Percentiles rank a stretch among this genome's conserved stretches.
These are phyloP conservation scores for Drosophila suboccidentalis DNA, from an alignment of 2,888 invertebrate species.

Conservation along the genomic window DNA sequence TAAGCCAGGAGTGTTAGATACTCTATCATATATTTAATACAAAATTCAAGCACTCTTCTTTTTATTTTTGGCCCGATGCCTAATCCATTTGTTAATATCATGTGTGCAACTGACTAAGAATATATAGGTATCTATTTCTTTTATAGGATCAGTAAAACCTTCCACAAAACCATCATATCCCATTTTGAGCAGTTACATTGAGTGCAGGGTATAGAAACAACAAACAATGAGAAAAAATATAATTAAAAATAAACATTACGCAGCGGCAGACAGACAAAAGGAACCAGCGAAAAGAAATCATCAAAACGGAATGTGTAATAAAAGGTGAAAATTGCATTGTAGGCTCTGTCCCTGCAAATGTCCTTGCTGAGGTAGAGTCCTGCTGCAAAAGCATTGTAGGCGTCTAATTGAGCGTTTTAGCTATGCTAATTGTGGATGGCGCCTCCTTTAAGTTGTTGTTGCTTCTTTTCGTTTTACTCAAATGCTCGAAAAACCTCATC, in stretches of 20 bases:
- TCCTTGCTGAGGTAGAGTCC: slow-evolving; percentile 20
- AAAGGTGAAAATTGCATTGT: slow-evolving; percentile 77
- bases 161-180: no score
- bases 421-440: slow-evolving; percentile 74
- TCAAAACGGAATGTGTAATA: slow-evolving; percentile 58
- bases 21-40: no score
- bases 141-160: no score
- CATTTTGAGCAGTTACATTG: no score
- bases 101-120: no score
- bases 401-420: slow-evolving; percentile 79
- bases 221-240: slow-evolving; percentile 54
- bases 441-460: not conserved
- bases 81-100: no score
- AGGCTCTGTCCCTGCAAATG: slow-evolving; percentile 6
- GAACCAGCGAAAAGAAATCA: slow-evolving; percentile 14
- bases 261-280: slow-evolving; percentile 54
- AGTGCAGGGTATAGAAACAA: slow-evolving; percentile 5
- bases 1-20: not conserved
- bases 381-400: slow-evolving; percentile 56
- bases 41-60: no score
- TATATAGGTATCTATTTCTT: no score
- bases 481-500: slow-evolving; percentile 30
- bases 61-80: no score
- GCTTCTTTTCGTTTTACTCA: not conserved
- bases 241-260: slow-evolving; percentile 80